phyloP scores from a whole-genome alignment of 2,797 vertebrate species.

The Myotis daubentonii region DNA sequence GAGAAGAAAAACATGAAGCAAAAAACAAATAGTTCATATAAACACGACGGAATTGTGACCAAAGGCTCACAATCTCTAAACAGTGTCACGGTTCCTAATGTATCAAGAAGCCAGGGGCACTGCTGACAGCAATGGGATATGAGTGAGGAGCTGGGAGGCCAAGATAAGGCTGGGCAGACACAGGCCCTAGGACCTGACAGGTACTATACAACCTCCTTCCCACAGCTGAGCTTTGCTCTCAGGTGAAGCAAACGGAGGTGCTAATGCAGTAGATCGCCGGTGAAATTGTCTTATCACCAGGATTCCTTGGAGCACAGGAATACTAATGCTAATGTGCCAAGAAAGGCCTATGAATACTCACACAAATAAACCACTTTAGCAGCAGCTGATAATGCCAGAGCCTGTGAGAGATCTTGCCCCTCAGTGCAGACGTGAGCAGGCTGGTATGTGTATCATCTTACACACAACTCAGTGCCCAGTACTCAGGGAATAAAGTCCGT shows the following conservation, averaged over 20 bases:
- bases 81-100: background rate
- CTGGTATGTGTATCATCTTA: background rate
- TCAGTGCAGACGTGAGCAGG: background rate
- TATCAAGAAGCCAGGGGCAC: background rate
- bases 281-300: background rate
- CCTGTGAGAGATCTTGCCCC: background rate
- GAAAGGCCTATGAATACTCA: background rate
- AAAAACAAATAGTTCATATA: conserved; percentile 7
- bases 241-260: background rate
- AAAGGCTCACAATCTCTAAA: background rate
- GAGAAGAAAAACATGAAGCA: conserved; percentile 41
- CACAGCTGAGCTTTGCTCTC: background rate
- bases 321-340: background rate
- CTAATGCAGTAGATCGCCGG: background rate
- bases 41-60: background rate
- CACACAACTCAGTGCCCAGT: background rate
- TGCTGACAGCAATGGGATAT: background rate
- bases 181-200: background rate
- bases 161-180: background rate
- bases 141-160: background rate
- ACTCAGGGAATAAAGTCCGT: background rate
- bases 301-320: conserved; percentile 24
- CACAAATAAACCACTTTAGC: conserved; percentile 5
- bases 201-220: background rate
- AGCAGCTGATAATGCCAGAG: background rate